Conservation (phyloP, 2,888 invertebrate species). For the Eupithecia centaureata region DNA sequence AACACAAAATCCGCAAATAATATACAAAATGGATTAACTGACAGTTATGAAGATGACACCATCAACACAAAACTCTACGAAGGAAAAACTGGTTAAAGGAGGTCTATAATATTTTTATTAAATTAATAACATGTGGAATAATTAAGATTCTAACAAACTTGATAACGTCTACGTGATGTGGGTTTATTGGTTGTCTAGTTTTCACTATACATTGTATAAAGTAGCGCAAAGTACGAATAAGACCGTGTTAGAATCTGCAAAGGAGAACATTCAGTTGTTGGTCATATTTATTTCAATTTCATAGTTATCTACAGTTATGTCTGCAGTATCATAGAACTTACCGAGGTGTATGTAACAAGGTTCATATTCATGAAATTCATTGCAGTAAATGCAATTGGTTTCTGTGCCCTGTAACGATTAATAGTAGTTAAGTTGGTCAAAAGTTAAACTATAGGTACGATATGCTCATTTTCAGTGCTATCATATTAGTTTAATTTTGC, state of each 20-base stretch:
- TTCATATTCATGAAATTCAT: constrained; percentile 77
- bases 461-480: too few species aligned
- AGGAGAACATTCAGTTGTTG: constrained; percentile 15
- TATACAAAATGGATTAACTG: constrained; percentile 8
- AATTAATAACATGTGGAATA: background rate
- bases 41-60: constrained; percentile 29
- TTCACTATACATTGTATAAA: constrained; percentile 78
- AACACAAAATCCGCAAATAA: constrained; percentile 10
- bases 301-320: background rate
- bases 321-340: constrained; percentile 51
- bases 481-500: too few species aligned
- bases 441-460: background rate
- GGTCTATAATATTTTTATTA: constrained; percentile 7
- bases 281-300: background rate
- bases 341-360: constrained; percentile 72
- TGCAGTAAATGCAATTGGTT: constrained; percentile 75
- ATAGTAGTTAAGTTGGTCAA: background rate
- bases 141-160: constrained; percentile 13
- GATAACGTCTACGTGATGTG: constrained; percentile 14
- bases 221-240: constrained; percentile 76
- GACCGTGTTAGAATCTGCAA: constrained; percentile 77
- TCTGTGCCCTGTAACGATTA: constrained; percentile 66
- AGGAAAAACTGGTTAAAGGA: constrained; percentile 5
- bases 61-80: constrained; percentile 11
- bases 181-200: constrained; percentile 46